phyloP scores from a whole-genome alignment of 2,797 vertebrate species.

The Poliocrania exsul region DNA sequence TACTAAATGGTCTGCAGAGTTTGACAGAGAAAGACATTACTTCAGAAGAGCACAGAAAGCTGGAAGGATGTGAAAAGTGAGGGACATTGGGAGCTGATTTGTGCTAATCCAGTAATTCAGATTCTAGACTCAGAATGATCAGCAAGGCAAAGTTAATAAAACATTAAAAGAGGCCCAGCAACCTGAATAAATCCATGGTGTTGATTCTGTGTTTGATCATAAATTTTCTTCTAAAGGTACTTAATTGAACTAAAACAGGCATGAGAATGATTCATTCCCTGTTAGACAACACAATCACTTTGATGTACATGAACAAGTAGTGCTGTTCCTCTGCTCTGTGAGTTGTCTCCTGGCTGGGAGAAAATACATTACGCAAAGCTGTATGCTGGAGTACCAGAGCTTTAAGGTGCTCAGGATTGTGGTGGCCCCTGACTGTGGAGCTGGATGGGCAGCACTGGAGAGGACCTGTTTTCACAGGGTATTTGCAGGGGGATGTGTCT shows the following conservation, averaged over 20 bases:
- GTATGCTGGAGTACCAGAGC: neutral
- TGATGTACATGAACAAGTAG: rapidly evolving
- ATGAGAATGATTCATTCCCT: neutral
- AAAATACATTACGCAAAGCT: neutral
- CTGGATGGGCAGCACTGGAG: neutral
- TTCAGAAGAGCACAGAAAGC: neutral
- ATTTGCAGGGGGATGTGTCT: neutral
- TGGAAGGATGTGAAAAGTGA: neutral
- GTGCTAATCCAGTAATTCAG: neutral
- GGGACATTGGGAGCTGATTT: neutral
- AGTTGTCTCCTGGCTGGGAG: neutral
- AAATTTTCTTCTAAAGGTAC: neutral
- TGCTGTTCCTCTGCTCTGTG: neutral
- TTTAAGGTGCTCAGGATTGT: neutral
- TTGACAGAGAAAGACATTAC: neutral
- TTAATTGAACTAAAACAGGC: neutral
- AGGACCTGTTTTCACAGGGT: neutral
- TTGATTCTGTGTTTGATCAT: neutral
- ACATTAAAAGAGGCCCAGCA: neutral
- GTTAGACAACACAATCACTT: neutral
- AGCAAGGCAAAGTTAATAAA: neutral
- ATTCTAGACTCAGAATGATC: neutral
- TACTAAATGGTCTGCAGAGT: neutral
- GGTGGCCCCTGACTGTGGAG: neutral
- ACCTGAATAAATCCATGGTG: neutral